Percentiles rank a stretch among this genome's conserved stretches.
phyloP scores from a whole-genome alignment of 2,113 vertebrate species.

The Nyctereutes procyonoides region DNA sequence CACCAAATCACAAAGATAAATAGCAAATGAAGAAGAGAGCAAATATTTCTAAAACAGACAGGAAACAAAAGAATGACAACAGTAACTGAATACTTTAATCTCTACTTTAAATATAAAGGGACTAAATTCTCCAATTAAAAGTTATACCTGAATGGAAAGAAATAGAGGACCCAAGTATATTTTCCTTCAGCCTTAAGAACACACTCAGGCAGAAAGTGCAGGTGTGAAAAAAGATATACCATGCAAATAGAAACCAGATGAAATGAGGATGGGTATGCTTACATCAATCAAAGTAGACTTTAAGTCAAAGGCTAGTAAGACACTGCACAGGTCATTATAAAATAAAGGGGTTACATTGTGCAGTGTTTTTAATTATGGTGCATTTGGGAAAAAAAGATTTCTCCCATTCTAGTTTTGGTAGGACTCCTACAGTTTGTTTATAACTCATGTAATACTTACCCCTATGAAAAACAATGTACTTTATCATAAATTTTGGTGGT shows the following conservation, averaged over 20 bases:
- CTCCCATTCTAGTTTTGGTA: conserved; percentile 73
- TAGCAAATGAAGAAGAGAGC: not conserved
- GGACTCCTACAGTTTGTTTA: conserved; percentile 64
- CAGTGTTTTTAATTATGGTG: conserved; percentile 73
- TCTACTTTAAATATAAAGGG: not conserved
- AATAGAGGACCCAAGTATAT: not conserved
- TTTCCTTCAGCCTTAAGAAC: not conserved
- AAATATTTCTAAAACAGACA: not conserved
- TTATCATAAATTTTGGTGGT: conserved; percentile 78
- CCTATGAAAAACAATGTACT: conserved; percentile 68
- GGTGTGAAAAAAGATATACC: not conserved
- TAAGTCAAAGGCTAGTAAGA: not conserved
- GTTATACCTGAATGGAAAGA: not conserved
- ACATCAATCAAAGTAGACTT: not conserved
- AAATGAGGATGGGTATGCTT: not conserved
- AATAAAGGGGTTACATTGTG: conserved; percentile 35
- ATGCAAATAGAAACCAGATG: not conserved
- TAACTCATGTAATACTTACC: conserved; percentile 63
- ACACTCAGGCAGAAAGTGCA: not conserved
- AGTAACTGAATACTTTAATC: not conserved
- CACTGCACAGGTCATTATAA: not conserved
- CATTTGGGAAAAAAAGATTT: conserved; percentile 70
- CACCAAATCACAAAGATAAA: not conserved
- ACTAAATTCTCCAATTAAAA: not conserved
- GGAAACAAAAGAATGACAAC: not conserved